Percentiles rank a stretch among this genome's conserved stretches.
These are phyloP conservation scores for Acropora yongei DNA, from an alignment of 64 coral and sea anemone genomes.

Conservation along the genomic window DNA sequence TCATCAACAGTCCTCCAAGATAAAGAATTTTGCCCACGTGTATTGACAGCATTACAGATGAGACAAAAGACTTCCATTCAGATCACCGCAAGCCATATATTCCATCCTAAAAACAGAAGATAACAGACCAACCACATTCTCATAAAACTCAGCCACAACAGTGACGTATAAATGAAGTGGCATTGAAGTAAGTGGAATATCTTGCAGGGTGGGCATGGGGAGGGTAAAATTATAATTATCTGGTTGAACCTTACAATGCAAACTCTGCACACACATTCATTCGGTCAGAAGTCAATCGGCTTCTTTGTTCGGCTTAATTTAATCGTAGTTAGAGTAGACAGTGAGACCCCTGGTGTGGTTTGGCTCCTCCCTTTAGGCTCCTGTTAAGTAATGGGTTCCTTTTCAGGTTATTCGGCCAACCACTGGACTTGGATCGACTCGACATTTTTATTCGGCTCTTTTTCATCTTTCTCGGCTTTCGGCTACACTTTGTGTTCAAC, in stretches of 20 bases:
- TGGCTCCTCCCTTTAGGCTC: neutral
- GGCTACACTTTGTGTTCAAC: neutral
- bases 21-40: too few relatives aligned
- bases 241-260: constrained; percentile 12
- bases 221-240: neutral
- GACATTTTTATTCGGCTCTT: neutral
- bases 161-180: too few relatives aligned
- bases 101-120: too few relatives aligned
- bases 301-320: constrained; percentile 9
- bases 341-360: neutral
- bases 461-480: neutral
- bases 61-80: too few relatives aligned
- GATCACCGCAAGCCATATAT: too few relatives aligned
- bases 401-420: neutral
- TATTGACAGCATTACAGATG: too few relatives aligned
- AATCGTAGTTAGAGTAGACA: neutral
- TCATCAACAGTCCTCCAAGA: too few relatives aligned
- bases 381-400: neutral
- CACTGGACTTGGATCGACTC: neutral
- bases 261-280: neutral
- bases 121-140: too few relatives aligned
- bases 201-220: neutral
- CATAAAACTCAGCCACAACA: too few relatives aligned
- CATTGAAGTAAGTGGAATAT: neutral
- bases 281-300: constrained; percentile 10